Percentiles rank a stretch among this genome's conserved stretches.
phyloP scores from a whole-genome alignment of 1,140 invertebrate species.

The Agrypnia vestita region DNA sequence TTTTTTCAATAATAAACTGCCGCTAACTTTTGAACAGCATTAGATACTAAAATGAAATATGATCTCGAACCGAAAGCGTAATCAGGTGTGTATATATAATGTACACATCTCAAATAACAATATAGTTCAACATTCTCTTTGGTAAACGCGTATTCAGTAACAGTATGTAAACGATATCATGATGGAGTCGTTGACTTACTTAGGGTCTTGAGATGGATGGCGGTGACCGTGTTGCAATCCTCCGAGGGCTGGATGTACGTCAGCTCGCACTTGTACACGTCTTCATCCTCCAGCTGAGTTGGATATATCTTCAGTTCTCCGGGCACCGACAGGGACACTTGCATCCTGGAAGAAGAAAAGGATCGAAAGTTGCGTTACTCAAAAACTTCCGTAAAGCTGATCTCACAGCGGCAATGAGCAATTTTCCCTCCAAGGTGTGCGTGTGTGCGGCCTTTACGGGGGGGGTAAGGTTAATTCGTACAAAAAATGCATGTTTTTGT shows the following conservation, averaged over 20 bases:
- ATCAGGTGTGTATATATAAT: too few species aligned
- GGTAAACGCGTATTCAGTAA: not conserved
- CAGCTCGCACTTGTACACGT: constrained; percentile 54
- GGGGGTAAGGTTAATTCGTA: too few species aligned
- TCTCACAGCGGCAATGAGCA: too few species aligned
- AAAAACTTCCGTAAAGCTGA: too few species aligned
- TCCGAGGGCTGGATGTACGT: constrained; percentile 52
- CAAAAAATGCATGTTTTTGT: too few species aligned
- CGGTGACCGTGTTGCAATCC: constrained; percentile 42
- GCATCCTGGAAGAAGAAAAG: constrained; percentile 46
- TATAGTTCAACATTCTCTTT: not conserved
- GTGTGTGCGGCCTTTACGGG: too few species aligned
- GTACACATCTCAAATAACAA: not conserved
- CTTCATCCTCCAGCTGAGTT: constrained; percentile 53
- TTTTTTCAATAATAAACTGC: too few species aligned
- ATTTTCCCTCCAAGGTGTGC: too few species aligned
- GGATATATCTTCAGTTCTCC: constrained; percentile 51
- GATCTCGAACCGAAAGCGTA: too few species aligned
- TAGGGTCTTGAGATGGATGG: constrained; percentile 48
- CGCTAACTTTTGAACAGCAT: not conserved
- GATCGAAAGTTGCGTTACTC: not conserved
- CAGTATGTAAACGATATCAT: not conserved
- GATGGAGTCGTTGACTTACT: constrained; percentile 45
- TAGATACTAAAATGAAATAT: not conserved
- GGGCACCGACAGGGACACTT: constrained; percentile 28